These are phyloP conservation scores for Tryphoninae sp. DNA, from an alignment of 2,888 invertebrate genomes.

Conservation along the genomic window DNA sequence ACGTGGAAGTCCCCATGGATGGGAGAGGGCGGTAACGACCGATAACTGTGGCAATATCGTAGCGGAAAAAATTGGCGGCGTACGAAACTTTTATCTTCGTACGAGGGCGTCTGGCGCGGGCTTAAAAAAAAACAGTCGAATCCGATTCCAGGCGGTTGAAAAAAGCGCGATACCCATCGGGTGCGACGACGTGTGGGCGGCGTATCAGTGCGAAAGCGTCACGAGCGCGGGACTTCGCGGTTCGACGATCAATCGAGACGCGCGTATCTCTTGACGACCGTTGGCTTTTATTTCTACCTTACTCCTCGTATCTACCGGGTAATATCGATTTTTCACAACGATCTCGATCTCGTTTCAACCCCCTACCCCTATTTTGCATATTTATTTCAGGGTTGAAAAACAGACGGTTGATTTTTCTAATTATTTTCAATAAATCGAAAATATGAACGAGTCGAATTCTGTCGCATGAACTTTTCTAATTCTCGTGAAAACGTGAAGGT, in stretches of 20 bases:
- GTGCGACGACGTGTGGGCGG: background rate
- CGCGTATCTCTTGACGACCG: background rate
- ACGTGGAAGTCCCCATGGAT: slow-evolving; percentile 8
- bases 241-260: slow-evolving; percentile 7
- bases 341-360: too few species aligned
- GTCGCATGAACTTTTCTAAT: background rate
- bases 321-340: background rate
- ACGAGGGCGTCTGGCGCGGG: slow-evolving; percentile 11
- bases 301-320: background rate
- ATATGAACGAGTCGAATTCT: slow-evolving; percentile 49
- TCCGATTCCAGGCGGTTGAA: background rate
- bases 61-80: slow-evolving; percentile 29
- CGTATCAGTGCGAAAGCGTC: background rate
- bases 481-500: background rate
- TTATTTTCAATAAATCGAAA: background rate
- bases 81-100: slow-evolving; percentile 44
- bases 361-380: background rate
- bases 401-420: background rate
- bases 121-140: slow-evolving; percentile 22
- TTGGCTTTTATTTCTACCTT: background rate
- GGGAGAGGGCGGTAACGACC: background rate
- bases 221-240: slow-evolving; percentile 7
- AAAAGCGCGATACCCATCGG: background rate
- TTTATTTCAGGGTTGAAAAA: background rate
- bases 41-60: slow-evolving; percentile 33